Percentiles rank a stretch among this genome's conserved stretches.
Evolutionary conservation across 2,888 invertebrate genomes (phyloP).

Genomic region (Arctia plantaginis): DNA sequence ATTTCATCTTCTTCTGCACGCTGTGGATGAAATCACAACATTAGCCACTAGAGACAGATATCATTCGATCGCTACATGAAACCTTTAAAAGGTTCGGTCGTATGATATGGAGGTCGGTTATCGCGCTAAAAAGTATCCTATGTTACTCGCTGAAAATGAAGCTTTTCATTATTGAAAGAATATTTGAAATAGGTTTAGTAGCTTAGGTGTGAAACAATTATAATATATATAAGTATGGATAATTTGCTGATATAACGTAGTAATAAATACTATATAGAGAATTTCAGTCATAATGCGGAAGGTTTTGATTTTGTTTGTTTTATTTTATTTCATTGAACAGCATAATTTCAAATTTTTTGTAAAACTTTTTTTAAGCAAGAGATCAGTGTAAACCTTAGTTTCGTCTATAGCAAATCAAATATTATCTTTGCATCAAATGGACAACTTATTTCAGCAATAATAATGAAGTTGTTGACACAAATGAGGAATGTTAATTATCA

Average conservation of each 20-base stretch:
- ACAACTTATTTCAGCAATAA: background rate
- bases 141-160: too few relatives aligned
- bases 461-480: background rate
- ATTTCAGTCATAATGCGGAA: too few relatives aligned
- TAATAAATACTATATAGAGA: too few relatives aligned
- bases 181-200: too few relatives aligned
- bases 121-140: too few relatives aligned
- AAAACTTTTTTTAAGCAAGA: background rate
- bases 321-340: background rate
- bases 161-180: too few relatives aligned
- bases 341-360: too few relatives aligned
- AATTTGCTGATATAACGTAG: background rate
- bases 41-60: background rate
- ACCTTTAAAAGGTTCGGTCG: background rate
- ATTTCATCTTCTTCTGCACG: conserved; percentile 92
- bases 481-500: background rate
- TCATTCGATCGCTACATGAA: background rate
- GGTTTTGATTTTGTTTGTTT: background rate
- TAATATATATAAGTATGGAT: too few relatives aligned
- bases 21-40: conserved; percentile 66
- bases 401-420: background rate
- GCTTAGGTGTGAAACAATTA: too few relatives aligned
- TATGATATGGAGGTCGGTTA: background rate
- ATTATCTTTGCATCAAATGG: background rate
- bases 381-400: background rate